A percentile compares a stretch with the other conserved stretches of the same genome.
Evolutionary conservation across 2,113 vertebrate genomes (phyloP).

Genomic region (Entomyzon cyanotis): DNA sequence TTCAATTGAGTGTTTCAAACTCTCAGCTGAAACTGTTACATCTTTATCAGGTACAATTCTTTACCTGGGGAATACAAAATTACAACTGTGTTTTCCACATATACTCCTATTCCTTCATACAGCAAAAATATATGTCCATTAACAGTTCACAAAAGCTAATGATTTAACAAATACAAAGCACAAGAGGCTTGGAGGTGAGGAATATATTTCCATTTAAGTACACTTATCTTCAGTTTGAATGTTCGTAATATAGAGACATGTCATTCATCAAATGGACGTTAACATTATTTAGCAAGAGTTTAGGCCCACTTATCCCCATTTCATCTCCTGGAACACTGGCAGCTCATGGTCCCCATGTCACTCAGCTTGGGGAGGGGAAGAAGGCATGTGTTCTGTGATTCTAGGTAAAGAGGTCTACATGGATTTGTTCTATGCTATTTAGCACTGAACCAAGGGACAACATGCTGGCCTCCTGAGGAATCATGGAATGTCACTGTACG

Average conservation of each 20-base stretch:
- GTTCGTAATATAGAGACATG: neutral
- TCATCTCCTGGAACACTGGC: neutral
- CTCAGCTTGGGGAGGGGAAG: neutral
- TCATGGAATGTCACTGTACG: accelerated
- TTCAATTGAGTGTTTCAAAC: neutral
- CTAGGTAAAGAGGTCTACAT: neutral
- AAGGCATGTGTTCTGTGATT: neutral
- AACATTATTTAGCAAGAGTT: neutral
- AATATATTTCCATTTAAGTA: neutral
- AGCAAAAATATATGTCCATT: neutral
- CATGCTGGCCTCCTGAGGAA: neutral
- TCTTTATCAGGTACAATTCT: neutral
- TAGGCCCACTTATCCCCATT: neutral
- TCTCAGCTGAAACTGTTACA: neutral
- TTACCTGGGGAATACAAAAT: neutral
- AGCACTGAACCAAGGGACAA: neutral
- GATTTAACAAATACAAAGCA: neutral
- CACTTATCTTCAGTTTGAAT: neutral
- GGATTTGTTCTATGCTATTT: neutral
- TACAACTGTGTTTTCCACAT: neutral
- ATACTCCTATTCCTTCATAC: neutral
- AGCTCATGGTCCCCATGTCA: accelerated
- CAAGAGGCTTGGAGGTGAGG: neutral
- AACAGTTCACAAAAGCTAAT: neutral
- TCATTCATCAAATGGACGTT: neutral